Conservation (phyloP, 2,888 invertebrate species). For the Drosophila putrida region DNA sequence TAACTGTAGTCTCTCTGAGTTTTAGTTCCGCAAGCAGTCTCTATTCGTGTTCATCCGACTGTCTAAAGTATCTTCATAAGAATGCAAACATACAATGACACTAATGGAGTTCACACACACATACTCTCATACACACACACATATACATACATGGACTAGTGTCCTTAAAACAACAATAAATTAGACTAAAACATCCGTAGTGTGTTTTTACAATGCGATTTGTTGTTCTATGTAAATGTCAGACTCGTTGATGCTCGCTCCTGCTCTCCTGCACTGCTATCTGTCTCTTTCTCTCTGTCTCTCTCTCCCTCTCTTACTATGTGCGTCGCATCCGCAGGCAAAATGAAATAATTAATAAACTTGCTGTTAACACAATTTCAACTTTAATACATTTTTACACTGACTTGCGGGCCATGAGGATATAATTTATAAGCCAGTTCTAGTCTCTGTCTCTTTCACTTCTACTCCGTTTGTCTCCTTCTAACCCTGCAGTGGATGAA, state of each 20-base stretch:
- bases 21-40: not conserved
- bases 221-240: slow-evolving; percentile 41
- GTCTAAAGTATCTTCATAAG: slow-evolving; percentile 22
- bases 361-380: slow-evolving; percentile 65
- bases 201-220: slow-evolving; percentile 37
- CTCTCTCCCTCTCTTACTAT: slow-evolving; percentile 1
- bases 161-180: slow-evolving; percentile 57
- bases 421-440: slow-evolving; percentile 46
- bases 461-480: not conserved
- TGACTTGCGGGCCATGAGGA: slow-evolving; percentile 38
- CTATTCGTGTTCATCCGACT: slow-evolving; percentile 36
- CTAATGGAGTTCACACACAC: slow-evolving; percentile 17
- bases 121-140: not conserved
- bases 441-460: not conserved
- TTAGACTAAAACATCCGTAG: slow-evolving; percentile 53
- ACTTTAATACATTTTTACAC: slow-evolving; percentile 61
- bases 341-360: slow-evolving; percentile 72
- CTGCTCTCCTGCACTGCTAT: not conserved
- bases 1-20: not conserved
- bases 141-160: slow-evolving; percentile 9
- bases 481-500: slow-evolving; percentile 1
- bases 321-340: slow-evolving; percentile 32
- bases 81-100: not conserved
- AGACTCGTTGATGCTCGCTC: slow-evolving; percentile 10
- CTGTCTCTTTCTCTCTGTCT: not conserved